These are phyloP conservation scores for Drosophila helvetica DNA, from an alignment of 2,888 invertebrate species.

Conservation along the genomic window DNA sequence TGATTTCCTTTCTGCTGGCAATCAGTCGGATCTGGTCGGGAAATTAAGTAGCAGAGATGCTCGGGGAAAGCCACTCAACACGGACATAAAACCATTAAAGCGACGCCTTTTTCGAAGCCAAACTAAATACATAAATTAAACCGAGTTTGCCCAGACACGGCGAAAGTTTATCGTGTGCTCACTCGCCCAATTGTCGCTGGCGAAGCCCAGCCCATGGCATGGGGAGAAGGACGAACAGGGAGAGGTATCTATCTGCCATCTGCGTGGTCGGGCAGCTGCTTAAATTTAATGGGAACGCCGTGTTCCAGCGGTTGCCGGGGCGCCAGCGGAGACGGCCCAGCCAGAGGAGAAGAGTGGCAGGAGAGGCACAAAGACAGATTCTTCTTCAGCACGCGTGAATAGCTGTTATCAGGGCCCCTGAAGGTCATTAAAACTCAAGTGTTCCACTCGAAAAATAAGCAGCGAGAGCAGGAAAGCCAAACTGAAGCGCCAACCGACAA, in stretches of 20 bases:
- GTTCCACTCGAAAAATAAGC: conserved; percentile 54
- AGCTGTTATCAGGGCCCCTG: conserved; percentile 61
- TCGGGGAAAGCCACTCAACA: conserved; percentile 59
- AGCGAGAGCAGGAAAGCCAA: conserved; percentile 45
- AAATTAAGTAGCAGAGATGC: conserved; percentile 24
- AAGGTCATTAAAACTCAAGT: conserved; percentile 77
- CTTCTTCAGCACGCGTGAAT: conserved; percentile 66
- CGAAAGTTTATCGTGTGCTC: conserved; percentile 36
- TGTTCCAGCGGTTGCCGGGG: neutral
- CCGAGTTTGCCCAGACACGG: conserved; percentile 46
- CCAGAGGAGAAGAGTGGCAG: conserved; percentile 10
- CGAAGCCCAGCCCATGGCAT: neutral
- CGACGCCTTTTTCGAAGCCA: conserved; percentile 51
- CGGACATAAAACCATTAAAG: conserved; percentile 68
- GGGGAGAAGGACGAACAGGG: neutral
- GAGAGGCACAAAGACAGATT: conserved; percentile 35
- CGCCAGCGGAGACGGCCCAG: neutral
- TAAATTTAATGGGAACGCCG: conserved; percentile 48
- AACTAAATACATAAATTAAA: conserved; percentile 78
- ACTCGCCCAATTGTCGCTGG: conserved; percentile 19
- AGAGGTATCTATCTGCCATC: neutral
- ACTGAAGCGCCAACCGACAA: conserved; percentile 41
- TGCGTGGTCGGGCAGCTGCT: conserved; percentile 53
- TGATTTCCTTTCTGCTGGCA: neutral
- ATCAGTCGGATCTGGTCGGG: conserved; percentile 33